Evolutionary conservation across 2,888 invertebrate species (phyloP).

Genomic region (Phyllotreta cruciferae): DNA sequence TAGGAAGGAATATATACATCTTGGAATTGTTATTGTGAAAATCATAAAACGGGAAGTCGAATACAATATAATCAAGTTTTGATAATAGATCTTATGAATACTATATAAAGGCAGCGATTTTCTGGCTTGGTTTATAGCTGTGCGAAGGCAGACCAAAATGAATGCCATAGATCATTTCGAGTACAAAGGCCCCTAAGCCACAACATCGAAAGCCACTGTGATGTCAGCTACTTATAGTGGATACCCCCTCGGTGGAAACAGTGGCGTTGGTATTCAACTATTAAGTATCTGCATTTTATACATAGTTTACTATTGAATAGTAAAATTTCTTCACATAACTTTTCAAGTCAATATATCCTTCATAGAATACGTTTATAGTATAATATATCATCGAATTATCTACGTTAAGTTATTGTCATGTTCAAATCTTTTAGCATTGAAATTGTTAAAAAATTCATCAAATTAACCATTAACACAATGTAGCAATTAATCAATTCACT

Average conservation of each 20-base stretch:
- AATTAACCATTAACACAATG: too few species aligned
- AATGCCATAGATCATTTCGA: conserved; percentile 57
- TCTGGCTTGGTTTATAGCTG: conserved; percentile 30
- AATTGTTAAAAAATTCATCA: neutral
- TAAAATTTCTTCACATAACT: too few species aligned
- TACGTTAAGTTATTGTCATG: neutral
- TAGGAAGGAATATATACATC: conserved; percentile 17
- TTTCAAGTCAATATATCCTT: too few species aligned
- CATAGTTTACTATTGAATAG: too few species aligned
- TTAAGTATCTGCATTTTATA: neutral
- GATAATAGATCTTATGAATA: conserved; percentile 43
- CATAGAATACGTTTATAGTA: too few species aligned
- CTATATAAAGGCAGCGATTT: conserved; percentile 37
- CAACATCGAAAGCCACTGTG: conserved; percentile 42
- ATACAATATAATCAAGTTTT: conserved; percentile 34
- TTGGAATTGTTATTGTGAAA: conserved; percentile 28
- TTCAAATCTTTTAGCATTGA: too few species aligned
- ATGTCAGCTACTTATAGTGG: conserved; percentile 46
- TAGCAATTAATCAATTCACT: too few species aligned
- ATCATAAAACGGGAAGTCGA: conserved; percentile 35
- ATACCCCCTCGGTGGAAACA: conserved; percentile 30
- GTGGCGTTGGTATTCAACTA: conserved; percentile 19
- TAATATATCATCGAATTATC: too few species aligned
- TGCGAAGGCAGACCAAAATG: conserved; percentile 51
- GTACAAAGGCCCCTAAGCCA: conserved; percentile 52